Evolutionary conservation across 2,888 invertebrate genomes (phyloP).

Genomic region (Crioceris asparagi): DNA sequence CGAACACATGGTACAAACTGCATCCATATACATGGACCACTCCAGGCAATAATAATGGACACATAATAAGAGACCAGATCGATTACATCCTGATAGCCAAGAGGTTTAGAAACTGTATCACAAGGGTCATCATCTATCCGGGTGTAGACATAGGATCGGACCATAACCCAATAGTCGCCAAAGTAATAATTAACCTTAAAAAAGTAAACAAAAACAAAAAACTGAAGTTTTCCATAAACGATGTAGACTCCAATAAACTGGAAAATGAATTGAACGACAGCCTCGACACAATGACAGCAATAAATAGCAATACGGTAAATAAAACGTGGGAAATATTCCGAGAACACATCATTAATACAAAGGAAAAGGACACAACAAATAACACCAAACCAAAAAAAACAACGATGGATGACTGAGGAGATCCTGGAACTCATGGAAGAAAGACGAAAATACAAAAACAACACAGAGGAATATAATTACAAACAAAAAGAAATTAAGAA

Average conservation of each 20-base stretch:
- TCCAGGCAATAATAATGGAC: background rate
- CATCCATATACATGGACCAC: background rate
- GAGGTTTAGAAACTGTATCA: too few relatives aligned
- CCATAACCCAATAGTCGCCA: background rate
- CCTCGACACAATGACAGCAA: background rate
- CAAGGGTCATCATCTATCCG: background rate
- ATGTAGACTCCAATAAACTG: background rate
- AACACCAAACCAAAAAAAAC: background rate
- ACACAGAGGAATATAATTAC: background rate
- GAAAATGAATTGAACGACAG: background rate
- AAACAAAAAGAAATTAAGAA: background rate
- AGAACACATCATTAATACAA: background rate
- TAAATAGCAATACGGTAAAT: background rate
- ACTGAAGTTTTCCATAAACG: background rate
- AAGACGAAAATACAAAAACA: background rate
- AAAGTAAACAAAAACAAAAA: background rate
- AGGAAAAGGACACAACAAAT: background rate
- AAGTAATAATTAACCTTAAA: background rate
- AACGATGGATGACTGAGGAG: too few relatives aligned
- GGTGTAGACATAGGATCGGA: background rate
- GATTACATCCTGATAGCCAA: background rate
- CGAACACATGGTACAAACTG: background rate
- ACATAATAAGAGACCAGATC: background rate
- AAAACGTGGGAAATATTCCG: background rate
- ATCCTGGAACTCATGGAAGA: background rate